phyloP scores from a whole-genome alignment of 1,140 invertebrate species.

The Meloidogyne exigua region DNA sequence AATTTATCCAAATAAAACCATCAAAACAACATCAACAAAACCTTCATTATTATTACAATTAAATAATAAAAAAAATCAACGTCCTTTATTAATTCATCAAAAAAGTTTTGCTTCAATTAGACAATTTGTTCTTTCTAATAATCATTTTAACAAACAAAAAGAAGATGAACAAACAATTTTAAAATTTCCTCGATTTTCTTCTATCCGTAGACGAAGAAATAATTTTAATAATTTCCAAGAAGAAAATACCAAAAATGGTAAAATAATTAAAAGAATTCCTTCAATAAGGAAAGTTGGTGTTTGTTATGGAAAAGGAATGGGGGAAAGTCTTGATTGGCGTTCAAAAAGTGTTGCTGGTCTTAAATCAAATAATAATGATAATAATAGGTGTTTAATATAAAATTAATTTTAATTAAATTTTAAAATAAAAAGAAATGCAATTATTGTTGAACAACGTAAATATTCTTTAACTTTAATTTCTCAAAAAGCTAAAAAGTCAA shows the following conservation, averaged over 20 bases:
- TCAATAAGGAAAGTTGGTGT: neutral
- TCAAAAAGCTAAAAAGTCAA: conserved; percentile 19
- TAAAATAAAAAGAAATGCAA: neutral
- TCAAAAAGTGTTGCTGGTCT: neutral
- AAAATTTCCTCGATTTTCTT: neutral
- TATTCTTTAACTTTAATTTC: conserved; percentile 18
- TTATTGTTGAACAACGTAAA: conserved; percentile 2
- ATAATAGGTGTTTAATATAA: conserved; percentile 9
- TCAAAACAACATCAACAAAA: neutral
- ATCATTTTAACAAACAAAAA: neutral
- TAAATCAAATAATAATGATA: neutral
- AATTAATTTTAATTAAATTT: neutral
- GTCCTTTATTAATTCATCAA: conserved; percentile 20
- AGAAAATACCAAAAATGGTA: neutral
- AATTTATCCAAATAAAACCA: neutral
- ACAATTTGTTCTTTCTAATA: conserved; percentile 14
- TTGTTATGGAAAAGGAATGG: conserved; percentile 16
- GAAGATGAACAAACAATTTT: neutral
- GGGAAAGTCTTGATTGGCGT: neutral
- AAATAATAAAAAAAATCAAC: neutral
- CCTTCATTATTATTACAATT: too few species aligned
- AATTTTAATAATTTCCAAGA: neutral
- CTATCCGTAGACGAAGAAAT: neutral
- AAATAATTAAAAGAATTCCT: neutral
- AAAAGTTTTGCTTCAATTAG: conserved; percentile 19